Conservation (phyloP, 2,113 vertebrate species). For the Nematolebias whitei region DNA sequence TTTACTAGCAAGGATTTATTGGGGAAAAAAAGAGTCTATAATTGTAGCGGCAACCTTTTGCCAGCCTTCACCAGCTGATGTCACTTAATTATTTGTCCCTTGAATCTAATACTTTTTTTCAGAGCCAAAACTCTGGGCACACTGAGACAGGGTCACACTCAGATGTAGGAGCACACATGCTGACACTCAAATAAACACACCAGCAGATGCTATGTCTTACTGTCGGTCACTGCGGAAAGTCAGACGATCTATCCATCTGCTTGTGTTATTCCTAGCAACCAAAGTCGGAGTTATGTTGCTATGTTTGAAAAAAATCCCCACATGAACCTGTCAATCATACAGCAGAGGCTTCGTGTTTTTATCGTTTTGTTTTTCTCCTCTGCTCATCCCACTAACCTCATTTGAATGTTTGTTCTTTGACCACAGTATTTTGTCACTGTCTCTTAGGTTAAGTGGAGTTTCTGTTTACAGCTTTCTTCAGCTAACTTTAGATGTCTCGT, state of each 20-base stretch:
- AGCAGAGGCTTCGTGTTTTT: slow-evolving; percentile 45
- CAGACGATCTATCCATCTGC: slow-evolving; percentile 82
- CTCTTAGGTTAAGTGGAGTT: slow-evolving; percentile 40
- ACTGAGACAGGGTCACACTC: slow-evolving; percentile 70
- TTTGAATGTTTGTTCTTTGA: slow-evolving; percentile 10
- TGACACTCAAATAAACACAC: slow-evolving; percentile 44
- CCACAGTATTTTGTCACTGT: slow-evolving; percentile 16
- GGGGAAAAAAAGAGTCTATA: slow-evolving; percentile 75
- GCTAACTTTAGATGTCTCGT: slow-evolving; percentile 48
- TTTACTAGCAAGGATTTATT: slow-evolving; percentile 72
- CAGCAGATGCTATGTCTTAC: slow-evolving; percentile 57
- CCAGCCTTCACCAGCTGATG: slow-evolving; percentile 79
- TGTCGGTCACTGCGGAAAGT: slow-evolving; percentile 79
- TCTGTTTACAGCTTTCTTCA: slow-evolving; percentile 51
- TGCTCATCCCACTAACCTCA: slow-evolving; percentile 1
- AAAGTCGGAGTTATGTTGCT: slow-evolving; percentile 83
- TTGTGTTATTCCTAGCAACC: slow-evolving; percentile 88
- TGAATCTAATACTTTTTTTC: slow-evolving; percentile 84
- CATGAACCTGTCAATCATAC: slow-evolving; percentile 88
- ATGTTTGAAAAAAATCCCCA: slow-evolving; percentile 78
- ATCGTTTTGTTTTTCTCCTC: slow-evolving; percentile 5
- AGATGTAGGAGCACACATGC: slow-evolving; percentile 27
- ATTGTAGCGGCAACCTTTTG: slow-evolving; percentile 82
- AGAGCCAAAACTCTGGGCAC: slow-evolving; percentile 78
- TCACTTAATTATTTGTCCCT: slow-evolving; percentile 88